Conservation (phyloP, 1,140 invertebrate species). For the Drosophila chauvacae region DNA sequence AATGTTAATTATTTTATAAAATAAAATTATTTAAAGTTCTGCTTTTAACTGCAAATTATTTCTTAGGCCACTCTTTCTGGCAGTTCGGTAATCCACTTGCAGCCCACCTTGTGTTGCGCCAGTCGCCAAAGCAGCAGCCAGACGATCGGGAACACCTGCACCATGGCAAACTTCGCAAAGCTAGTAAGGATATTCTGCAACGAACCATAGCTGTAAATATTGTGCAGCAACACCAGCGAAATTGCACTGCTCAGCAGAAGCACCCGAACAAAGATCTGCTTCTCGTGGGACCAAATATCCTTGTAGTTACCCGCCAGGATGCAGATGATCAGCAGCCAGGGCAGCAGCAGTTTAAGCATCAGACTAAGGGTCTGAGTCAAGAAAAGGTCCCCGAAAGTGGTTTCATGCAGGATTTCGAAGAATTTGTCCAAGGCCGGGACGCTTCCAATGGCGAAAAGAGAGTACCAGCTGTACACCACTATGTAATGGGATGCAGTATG, state of each 20-base stretch:
- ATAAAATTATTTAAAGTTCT: not conserved
- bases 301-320: conserved; percentile 31
- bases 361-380: conserved; percentile 22
- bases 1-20: not conserved
- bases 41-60: not conserved
- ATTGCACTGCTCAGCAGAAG: conserved; percentile 45
- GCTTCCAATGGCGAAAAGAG: conserved; percentile 47
- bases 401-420: conserved; percentile 19
- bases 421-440: conserved; percentile 22
- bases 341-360: conserved; percentile 42
- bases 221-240: conserved; percentile 29
- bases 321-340: conserved; percentile 43
- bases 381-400: conserved; percentile 25
- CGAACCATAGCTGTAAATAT: not conserved
- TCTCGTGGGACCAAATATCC: conserved; percentile 3
- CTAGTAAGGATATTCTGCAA: conserved; percentile 14
- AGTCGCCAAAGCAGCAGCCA: conserved; percentile 25
- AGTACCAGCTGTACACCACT: conserved; percentile 52
- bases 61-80: conserved; percentile 6
- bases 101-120: conserved; percentile 10
- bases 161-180: conserved; percentile 13
- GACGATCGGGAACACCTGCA: conserved; percentile 42
- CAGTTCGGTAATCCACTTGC: conserved; percentile 4
- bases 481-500: conserved; percentile 31
- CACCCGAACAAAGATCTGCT: conserved; percentile 30